Evolutionary conservation across 2,113 vertebrate species (phyloP).

Genomic region (Sterrhoptilus dennistouni): DNA sequence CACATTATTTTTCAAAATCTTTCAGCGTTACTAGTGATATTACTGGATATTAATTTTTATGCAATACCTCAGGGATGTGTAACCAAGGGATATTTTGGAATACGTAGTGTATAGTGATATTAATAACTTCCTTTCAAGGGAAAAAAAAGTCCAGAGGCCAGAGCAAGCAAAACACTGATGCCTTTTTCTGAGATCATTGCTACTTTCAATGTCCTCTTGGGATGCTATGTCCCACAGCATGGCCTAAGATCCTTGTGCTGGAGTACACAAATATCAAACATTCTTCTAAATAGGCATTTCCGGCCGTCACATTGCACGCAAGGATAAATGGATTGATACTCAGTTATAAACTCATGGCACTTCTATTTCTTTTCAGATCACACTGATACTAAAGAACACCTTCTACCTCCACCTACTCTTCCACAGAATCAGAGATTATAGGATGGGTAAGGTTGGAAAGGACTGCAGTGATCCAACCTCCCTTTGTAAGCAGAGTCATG

Average conservation of each 20-base stretch:
- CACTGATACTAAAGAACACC: neutral
- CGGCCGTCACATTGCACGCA: rapidly evolving
- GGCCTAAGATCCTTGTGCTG: neutral
- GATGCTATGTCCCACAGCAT: neutral
- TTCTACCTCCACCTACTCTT: neutral
- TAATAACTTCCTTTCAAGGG: neutral
- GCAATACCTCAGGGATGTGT: neutral
- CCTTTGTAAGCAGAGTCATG: neutral
- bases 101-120: neutral
- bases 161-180: neutral
- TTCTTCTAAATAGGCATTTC: neutral
- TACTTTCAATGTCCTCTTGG: neutral
- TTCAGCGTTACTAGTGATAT: neutral
- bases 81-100: neutral
- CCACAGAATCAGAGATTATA: neutral
- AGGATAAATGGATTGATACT: neutral
- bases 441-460: neutral
- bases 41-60: neutral
- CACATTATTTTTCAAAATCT: neutral
- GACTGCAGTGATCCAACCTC: too few relatives aligned
- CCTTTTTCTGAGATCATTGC: rapidly evolving
- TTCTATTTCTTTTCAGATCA: neutral
- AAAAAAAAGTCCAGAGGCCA: neutral
- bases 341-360: neutral
- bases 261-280: neutral